Evolutionary conservation across 2,888 invertebrate species (phyloP), one percentile per base, ranked within the genome.

Genomic region (Ischnus inquisitorius): DNA sequence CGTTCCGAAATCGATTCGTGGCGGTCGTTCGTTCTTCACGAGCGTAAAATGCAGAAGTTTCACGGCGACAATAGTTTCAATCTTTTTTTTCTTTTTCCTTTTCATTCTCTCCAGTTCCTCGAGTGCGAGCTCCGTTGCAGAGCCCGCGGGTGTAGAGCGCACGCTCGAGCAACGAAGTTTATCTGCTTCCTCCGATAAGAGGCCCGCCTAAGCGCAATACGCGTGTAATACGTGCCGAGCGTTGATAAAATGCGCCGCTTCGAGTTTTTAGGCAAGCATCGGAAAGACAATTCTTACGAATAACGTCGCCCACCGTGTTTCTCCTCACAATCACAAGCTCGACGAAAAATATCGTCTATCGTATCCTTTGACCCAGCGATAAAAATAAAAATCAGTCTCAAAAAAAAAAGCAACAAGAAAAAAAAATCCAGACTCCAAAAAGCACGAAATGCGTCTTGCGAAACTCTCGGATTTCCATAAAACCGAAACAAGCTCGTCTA

Each of bases 171-270:
- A 48, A 77, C 67, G 34, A 22, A 69, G 60, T 78, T 78, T 78
- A 78, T 78, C 78, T 78, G 69, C 78, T 78, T 78, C 69, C 62
- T 78, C 60, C 69, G 78, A 78, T 78, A 78, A 78, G 60, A 62
- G 19, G 22, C 43, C 34, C 46, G 43, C 62, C 62, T 39, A 69
- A 78, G 48, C 62, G 48, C 43, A 75, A 75, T n/a, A 19, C 62
- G 19, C 64, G 25, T 16, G 19, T 46, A 8, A 34, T 48, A 69
- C 67, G 25, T 12, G 54, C 39, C 41, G 64, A 39, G 54, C 22
- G 25, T 19, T 43, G 76, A 77, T 77, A 67, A 77, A 77, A 57
- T 14, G 14, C 41, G 43, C 22, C 2, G 25, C 5, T 12, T n/a
- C 43, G 16, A 28, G 54, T 64, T 65, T n/a, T 48, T 34, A 64